phyloP scores from a whole-genome alignment of 2,888 invertebrate genomes.

The Chrysodeixis includens region DNA sequence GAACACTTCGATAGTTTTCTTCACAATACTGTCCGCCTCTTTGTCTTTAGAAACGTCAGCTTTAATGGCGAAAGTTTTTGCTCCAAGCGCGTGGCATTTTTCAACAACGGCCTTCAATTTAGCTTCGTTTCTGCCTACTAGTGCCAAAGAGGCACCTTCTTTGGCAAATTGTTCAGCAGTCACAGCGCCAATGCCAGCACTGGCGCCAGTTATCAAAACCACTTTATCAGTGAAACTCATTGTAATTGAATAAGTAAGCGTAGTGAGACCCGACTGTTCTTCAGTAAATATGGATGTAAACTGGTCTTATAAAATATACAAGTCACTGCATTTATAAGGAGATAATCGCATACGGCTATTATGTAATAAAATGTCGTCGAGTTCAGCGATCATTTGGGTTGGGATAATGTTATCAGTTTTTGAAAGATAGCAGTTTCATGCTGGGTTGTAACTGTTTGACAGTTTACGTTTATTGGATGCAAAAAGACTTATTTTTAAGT shows the following conservation, averaged over 20 bases:
- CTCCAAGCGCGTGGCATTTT: conserved; percentile 50
- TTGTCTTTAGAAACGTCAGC: conserved; percentile 38
- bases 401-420: neutral
- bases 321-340: neutral
- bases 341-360: neutral
- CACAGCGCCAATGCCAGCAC: conserved; percentile 70
- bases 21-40: conserved; percentile 20
- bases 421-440: neutral
- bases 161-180: conserved; percentile 65
- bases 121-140: conserved; percentile 65
- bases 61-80: conserved; percentile 32
- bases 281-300: neutral
- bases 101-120: conserved; percentile 60
- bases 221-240: conserved; percentile 71
- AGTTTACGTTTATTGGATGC: too few species aligned
- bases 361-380: neutral
- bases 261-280: neutral
- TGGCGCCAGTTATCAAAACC: conserved; percentile 68
- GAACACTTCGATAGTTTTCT: conserved; percentile 39
- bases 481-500: too few species aligned
- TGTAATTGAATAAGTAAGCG: neutral
- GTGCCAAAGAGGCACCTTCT: conserved; percentile 65
- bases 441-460: too few species aligned
- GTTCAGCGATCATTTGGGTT: neutral
- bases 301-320: neutral